These are phyloP conservation scores for Phenganax stokvisi DNA, from an alignment of 92 coral and sea anemone genomes.

Conservation along the genomic window DNA sequence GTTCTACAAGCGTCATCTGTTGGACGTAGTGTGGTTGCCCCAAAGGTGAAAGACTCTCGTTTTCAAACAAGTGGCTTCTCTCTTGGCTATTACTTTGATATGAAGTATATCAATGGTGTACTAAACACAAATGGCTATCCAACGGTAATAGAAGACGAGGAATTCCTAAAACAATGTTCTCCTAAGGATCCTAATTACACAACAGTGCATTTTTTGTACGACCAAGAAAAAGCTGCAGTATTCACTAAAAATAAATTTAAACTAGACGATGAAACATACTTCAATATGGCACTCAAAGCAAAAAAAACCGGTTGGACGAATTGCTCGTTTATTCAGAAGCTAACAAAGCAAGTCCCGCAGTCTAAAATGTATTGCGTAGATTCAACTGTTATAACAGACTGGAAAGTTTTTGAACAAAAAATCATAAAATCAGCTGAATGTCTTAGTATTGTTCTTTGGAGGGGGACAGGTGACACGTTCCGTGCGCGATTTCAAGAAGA, in stretches of 20 bases:
- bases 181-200: constrained; percentile 46
- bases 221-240: constrained; percentile 42
- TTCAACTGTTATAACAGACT: constrained; percentile 57
- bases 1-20: constrained; percentile 65
- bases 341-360: constrained; percentile 49
- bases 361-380: constrained; percentile 87
- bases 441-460: not conserved
- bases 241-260: constrained; percentile 60
- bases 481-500: not conserved
- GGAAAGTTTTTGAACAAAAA: constrained; percentile 41
- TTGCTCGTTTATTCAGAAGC: constrained; percentile 65
- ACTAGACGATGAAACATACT: constrained; percentile 46
- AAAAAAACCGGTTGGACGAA: constrained; percentile 69
- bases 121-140: constrained; percentile 55
- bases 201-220: constrained; percentile 70
- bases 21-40: constrained; percentile 64
- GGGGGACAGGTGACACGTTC: not conserved
- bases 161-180: constrained; percentile 60
- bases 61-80: constrained; percentile 72
- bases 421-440: constrained; percentile 1
- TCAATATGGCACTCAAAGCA: constrained; percentile 34
- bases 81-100: constrained; percentile 68
- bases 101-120: constrained; percentile 54
- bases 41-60: constrained; percentile 87
- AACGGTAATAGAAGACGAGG: constrained; percentile 51